phyloP scores from a whole-genome alignment of 2,113 vertebrate species.

The Microcebus ravelobensis region DNA sequence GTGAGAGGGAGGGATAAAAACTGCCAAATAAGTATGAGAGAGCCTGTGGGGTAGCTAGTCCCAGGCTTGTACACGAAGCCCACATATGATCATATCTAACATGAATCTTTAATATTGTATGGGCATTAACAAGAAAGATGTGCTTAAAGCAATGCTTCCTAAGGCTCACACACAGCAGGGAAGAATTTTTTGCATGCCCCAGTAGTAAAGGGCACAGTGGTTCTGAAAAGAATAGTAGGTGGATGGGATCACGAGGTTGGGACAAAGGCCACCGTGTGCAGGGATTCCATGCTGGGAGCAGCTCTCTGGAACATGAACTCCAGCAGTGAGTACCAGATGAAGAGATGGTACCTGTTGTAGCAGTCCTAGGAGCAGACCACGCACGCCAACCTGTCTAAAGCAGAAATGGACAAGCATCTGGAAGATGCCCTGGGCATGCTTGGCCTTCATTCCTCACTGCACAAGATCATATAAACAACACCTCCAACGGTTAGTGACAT shows the following conservation, averaged over 20 bases:
- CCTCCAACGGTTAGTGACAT: not conserved
- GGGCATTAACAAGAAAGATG: not conserved
- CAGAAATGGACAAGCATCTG: not conserved
- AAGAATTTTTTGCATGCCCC: not conserved
- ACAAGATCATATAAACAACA: not conserved
- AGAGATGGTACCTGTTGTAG: not conserved
- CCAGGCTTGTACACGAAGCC: not conserved
- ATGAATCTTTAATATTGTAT: not conserved
- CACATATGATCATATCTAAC: fast-evolving
- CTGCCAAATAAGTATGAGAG: not conserved
- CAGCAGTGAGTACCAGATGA: not conserved
- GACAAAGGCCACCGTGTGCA: not conserved
- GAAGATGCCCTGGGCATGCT: not conserved
- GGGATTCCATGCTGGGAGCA: not conserved
- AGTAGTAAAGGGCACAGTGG: not conserved
- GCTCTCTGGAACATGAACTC: not conserved
- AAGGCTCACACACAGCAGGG: not conserved
- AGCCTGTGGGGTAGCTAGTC: not conserved
- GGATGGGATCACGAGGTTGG: not conserved
- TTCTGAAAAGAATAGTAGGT: not conserved
- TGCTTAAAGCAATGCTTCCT: not conserved
- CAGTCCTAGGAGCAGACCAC: fast-evolving
- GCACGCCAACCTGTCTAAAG: not conserved
- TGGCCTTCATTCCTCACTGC: not conserved
- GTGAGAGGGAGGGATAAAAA: not conserved